Base-by-base conservation (phyloP, 2,113 vertebrate genomes). In the Orientallactaga bullata region DNA sequence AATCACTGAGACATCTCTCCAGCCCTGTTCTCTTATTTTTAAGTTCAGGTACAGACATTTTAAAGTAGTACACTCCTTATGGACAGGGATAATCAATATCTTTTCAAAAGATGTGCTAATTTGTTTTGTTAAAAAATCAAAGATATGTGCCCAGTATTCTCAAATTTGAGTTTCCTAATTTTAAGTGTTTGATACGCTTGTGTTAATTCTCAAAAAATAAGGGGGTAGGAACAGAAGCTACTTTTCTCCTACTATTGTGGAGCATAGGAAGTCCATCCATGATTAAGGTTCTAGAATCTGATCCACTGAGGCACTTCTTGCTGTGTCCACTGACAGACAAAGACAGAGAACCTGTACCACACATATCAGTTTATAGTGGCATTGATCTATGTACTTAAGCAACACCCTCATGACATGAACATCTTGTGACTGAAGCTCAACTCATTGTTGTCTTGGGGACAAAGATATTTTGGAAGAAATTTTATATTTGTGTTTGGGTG, bases 71-170 rank as follows among this genome's bases (percentile, higher is more conserved):
- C 63, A 55, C 0, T 28, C 26, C 23, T 90, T 82, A n/a, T 55
- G 23, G 24, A 4, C 68, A 71, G 16, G 20, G 5, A 0, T 61
- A 94, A 63, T 79, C 15, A 87, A 21, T 76, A 69, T 74, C 11
- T n/a, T 85, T 89, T 68, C 16, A 39, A 63, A 26, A 84, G n/a
- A 63, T 91, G 20, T 63, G 5, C 93, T 3, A 77, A 93, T 74
- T 69, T 91, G 3, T 9, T 88, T 5, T 74, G 4, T 28, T 88
- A 9, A 30, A 9, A 30, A 65, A 81, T 35, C 78, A 69, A 85
- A 95, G 8, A 88, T 4, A 73, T 5, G 61, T 15, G 72, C 35
- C 20, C 86, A 42, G 2, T 3, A 72, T 72, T 82, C 24, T 92
- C 32, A 85, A 58, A 74, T 74, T 15, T 82, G 13, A 66, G 1